These are phyloP conservation scores for Pygocentrus nattereri DNA, from an alignment of 2,797 vertebrate genomes.

Conservation along the genomic window DNA sequence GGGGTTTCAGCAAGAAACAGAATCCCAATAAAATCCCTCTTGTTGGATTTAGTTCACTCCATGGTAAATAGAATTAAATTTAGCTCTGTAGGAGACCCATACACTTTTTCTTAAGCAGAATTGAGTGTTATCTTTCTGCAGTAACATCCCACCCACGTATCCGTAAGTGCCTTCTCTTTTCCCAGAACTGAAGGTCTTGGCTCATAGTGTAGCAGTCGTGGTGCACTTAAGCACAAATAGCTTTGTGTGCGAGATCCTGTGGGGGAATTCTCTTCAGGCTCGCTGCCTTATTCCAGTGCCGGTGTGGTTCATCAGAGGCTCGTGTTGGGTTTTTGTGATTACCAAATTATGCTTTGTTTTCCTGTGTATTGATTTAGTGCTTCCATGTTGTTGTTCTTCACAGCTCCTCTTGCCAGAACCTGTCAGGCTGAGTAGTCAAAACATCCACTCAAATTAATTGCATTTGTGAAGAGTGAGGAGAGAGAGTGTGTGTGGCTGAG, in stretches of 20 bases:
- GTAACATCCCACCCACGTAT: slow-evolving; percentile 34
- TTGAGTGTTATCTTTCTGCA: slow-evolving; percentile 19
- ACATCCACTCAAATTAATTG: slow-evolving; percentile 48
- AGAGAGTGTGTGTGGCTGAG: not conserved
- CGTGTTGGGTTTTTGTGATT: slow-evolving; percentile 50
- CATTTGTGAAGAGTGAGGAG: not conserved
- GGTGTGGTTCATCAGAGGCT: slow-evolving; percentile 46
- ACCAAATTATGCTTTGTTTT: slow-evolving; percentile 63
- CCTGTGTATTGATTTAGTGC: slow-evolving; percentile 59
- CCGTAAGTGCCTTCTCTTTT: slow-evolving; percentile 34
- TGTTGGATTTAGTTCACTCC: not conserved
- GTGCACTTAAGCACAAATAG: slow-evolving; percentile 57
- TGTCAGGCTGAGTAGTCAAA: slow-evolving; percentile 54
- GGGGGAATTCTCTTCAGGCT: slow-evolving; percentile 57
- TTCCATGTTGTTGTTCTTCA: slow-evolving; percentile 57
- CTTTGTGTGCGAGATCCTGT: slow-evolving; percentile 51
- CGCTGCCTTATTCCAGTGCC: slow-evolving; percentile 50
- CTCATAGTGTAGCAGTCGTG: slow-evolving; percentile 42
- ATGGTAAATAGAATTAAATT: not conserved
- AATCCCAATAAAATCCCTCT: not conserved
- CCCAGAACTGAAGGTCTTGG: slow-evolving; percentile 48
- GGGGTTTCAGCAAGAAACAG: too few relatives aligned
- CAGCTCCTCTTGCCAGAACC: slow-evolving; percentile 39
- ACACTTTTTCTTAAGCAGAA: not conserved
- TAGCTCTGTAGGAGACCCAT: not conserved